Percentiles rank a stretch among this genome's conserved stretches.
phyloP scores from a whole-genome alignment of 2,113 vertebrate species.

The Thalassarche chlororhynchos region DNA sequence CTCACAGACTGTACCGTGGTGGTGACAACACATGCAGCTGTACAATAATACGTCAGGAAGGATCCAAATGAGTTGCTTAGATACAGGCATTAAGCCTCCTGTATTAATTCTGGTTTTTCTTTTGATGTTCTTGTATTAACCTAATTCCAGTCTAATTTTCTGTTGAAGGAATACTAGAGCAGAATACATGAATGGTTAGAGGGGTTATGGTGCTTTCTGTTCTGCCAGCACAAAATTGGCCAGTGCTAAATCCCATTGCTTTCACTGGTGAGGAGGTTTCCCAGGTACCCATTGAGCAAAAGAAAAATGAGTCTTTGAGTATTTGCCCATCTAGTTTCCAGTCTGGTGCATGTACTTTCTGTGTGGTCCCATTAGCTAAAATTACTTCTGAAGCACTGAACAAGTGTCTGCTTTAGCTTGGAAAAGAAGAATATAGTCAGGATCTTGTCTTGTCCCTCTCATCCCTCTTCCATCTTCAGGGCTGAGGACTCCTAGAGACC shows the following conservation, averaged over 20 bases:
- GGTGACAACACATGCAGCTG: neutral
- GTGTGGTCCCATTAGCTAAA: neutral
- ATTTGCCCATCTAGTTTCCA: neutral
- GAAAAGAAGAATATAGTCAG: neutral
- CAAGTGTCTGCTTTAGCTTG: neutral
- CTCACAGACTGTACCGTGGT: neutral
- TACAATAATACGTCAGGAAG: neutral
- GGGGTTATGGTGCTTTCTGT: neutral
- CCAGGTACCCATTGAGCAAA: neutral
- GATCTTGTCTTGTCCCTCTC: neutral
- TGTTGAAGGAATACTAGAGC: neutral
- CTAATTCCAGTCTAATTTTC: neutral
- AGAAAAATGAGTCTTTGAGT: neutral
- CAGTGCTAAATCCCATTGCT: neutral
- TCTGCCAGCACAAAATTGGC: neutral
- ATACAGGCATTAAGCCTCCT: neutral
- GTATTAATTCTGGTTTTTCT: neutral
- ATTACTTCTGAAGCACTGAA: neutral
- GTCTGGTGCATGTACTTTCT: neutral
- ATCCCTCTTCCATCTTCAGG: neutral
- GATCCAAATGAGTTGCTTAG: neutral
- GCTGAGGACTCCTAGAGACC: neutral
- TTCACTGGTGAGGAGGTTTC: neutral
- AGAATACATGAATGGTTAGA: neutral
- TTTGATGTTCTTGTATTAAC: neutral